phyloP scores from a whole-genome alignment of 2,888 invertebrate species.

The Nipponacmea schrenckii region DNA sequence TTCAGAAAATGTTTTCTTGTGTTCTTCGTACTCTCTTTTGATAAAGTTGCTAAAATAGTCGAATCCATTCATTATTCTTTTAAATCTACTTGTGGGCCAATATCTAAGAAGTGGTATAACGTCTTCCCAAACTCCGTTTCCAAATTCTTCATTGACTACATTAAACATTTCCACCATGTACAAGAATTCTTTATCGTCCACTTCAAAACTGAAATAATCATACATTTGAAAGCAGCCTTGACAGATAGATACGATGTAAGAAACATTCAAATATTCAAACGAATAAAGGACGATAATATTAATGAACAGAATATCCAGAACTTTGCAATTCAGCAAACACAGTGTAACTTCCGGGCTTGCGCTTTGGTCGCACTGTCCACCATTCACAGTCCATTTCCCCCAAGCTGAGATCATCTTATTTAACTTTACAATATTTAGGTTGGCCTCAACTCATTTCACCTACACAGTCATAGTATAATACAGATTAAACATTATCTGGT shows the following conservation, averaged over 20 bases:
- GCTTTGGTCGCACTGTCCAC: too few species aligned
- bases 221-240: too few species aligned
- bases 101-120: slow-evolving; percentile 18
- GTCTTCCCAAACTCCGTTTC: slow-evolving; percentile 23
- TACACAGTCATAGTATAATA: too few species aligned
- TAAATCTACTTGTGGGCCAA: slow-evolving; percentile 9
- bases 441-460: too few species aligned
- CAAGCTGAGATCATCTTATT: too few species aligned
- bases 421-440: too few species aligned
- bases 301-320: too few species aligned
- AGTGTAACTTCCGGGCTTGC: too few species aligned
- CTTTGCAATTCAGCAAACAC: too few species aligned
- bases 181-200: slow-evolving; percentile 12
- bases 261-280: not conserved
- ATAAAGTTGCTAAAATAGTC: slow-evolving; percentile 1
- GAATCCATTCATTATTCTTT: not conserved
- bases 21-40: slow-evolving; percentile 5
- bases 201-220: slow-evolving; percentile 9
- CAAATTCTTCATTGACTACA: not conserved
- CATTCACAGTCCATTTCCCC: too few species aligned
- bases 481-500: not conserved
- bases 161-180: not conserved
- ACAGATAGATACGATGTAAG: too few species aligned
- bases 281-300: too few species aligned
- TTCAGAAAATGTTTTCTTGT: slow-evolving; percentile 22